phyloP scores from a whole-genome alignment of 2,888 invertebrate genomes.

The Julus scanicus region DNA sequence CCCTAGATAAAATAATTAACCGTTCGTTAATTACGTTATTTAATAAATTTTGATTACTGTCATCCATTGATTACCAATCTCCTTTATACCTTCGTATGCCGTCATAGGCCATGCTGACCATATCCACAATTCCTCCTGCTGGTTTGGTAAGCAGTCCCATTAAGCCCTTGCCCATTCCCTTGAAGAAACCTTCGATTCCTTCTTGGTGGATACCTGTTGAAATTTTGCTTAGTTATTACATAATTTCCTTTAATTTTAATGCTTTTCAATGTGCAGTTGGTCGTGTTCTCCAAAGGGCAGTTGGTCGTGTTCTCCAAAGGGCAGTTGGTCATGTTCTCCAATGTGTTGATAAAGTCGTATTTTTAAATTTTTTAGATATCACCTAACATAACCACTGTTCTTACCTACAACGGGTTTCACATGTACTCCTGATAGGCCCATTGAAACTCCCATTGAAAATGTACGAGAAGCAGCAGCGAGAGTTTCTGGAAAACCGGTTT shows the following conservation, averaged over 20 bases:
- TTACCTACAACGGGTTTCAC: slow-evolving; percentile 76
- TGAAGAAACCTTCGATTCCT: slow-evolving; percentile 76
- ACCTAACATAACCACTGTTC: no score
- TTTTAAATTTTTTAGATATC: no score
- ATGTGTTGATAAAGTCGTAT: no score
- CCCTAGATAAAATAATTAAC: slow-evolving; percentile 64
- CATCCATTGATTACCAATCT: neutral
- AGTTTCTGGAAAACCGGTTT: slow-evolving; percentile 66
- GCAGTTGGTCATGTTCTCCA: no score
- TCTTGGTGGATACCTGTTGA: slow-evolving; percentile 71
- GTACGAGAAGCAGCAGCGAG: slow-evolving; percentile 70
- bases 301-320: no score
- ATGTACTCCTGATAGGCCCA: slow-evolving; percentile 76
- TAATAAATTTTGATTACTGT: neutral
- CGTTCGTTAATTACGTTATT: neutral
- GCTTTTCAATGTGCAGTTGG: no score
- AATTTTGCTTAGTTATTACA: no score
- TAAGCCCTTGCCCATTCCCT: slow-evolving; percentile 76
- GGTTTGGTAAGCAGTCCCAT: slow-evolving; percentile 74
- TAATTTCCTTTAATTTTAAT: no score
- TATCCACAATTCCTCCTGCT: slow-evolving; percentile 72
- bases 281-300: no score
- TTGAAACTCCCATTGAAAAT: slow-evolving; percentile 74
- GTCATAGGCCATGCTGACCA: slow-evolving; percentile 76
- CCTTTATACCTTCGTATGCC: slow-evolving; percentile 70